Evolutionary conservation across 2,797 vertebrate genomes (phyloP), one percentile per base, ranked within the genome.

Genomic region (Neosilurus mollespiculum): DNA sequence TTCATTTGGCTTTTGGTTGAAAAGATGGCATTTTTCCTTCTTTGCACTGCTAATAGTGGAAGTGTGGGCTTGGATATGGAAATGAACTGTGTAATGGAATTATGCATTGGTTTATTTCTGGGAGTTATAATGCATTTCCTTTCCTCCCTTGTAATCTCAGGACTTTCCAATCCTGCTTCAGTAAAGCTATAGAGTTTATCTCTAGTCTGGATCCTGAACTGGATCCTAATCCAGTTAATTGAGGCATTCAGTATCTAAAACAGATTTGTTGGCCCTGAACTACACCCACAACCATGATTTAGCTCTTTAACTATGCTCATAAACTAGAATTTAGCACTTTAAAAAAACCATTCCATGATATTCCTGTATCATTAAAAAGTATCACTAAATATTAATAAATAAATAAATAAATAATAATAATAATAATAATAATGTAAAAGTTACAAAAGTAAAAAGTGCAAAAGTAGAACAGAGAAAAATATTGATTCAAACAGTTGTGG

Each of bases 1-100:
- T 93, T 91, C 81, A 89, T 90, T 91, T 89, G 87, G 91, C 92
- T 91, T 91, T 87, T 89, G 83, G 83, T 22, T 43, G 86, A 81
- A 81, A 77, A 89, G 83, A 86, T 83, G 65, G 84, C 82, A 84
- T 81, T 87, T 90, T 89, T 61, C 88, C 9, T 89, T 85, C 58
- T 87, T 64, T 49, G 69, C 51, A 88, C 85, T 86, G 89, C 30
- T 92, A 90, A 92, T 90, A 88, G 90, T 84, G 53, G 6, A 37
- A 51, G 37, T 78, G 54, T 51, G 73, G 34, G 18, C 26, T 56
- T 43, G 67, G 61, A 51, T 58, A 69, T 59, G 24, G 34, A 69
- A 62, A 73, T 49, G 58, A 59, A 78, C 73, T 11, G 54, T n/a
- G n/a, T 71, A 81, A 62, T 15, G 37, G 16, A 81, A 59, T 69